Evolutionary conservation across 2,888 invertebrate species (phyloP).

Genomic region (Callimorpha dominula): DNA sequence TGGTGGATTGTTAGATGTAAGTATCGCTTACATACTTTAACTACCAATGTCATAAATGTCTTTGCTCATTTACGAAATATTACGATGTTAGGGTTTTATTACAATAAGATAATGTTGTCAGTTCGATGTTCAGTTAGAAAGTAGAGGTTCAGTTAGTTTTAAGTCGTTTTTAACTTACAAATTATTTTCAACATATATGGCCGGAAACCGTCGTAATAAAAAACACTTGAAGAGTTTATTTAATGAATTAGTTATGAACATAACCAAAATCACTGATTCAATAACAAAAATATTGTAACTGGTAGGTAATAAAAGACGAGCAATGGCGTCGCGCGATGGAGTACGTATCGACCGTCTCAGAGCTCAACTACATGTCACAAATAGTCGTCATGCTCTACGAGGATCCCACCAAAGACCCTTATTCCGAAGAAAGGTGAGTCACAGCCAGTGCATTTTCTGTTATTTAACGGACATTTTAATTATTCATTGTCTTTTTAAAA

Average conservation of each 20-base stretch:
- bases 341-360: conserved; percentile 98
- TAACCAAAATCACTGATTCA: background rate
- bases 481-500: background rate
- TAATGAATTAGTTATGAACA: too few relatives aligned
- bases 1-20: conserved; percentile 95
- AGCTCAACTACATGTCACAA: conserved; percentile 99
- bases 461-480: background rate
- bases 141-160: background rate
- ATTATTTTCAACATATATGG: too few relatives aligned
- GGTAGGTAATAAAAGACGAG: conserved; percentile 93
- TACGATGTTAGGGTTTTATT: background rate
- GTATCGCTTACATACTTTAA: conserved; percentile 51
- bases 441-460: background rate
- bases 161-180: background rate
- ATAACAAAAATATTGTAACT: background rate
- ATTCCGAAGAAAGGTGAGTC: conserved; percentile 91
- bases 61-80: too few relatives aligned
- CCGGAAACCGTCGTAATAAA: too few relatives aligned
- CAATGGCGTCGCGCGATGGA: conserved; percentile 99
- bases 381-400: conserved; percentile 99
- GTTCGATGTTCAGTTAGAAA: background rate
- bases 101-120: background rate
- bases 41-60: too few relatives aligned
- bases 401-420: conserved; percentile 98
- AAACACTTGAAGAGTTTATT: too few relatives aligned